phyloP scores from a whole-genome alignment of 2,888 invertebrate species.

The Flexamia atlantica region DNA sequence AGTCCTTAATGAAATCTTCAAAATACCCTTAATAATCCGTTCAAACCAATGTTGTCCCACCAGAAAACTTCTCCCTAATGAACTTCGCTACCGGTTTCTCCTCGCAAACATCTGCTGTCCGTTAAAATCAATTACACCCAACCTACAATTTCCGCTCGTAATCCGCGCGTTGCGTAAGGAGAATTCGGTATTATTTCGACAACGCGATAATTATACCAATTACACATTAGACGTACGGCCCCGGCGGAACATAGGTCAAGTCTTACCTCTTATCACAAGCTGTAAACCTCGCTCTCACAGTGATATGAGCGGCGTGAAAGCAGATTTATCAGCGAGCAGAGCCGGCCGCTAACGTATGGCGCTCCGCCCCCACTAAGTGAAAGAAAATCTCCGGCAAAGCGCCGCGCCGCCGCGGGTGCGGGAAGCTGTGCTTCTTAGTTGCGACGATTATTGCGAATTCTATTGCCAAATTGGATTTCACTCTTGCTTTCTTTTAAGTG shows the following conservation, averaged over 20 bases:
- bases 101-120: slow-evolving; percentile 14
- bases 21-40: too few relatives aligned
- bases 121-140: slow-evolving; percentile 25
- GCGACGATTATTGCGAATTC: slow-evolving; percentile 33
- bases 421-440: slow-evolving; percentile 33
- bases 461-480: slow-evolving; percentile 46
- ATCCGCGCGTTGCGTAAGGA: slow-evolving; percentile 23
- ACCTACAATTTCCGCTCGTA: slow-evolving; percentile 10
- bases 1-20: too few relatives aligned
- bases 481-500: slow-evolving; percentile 22
- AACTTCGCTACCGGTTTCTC: background rate
- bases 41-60: too few relatives aligned
- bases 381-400: background rate
- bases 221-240: slow-evolving; percentile 3
- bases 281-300: slow-evolving; percentile 24
- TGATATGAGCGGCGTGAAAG: slow-evolving; percentile 42
- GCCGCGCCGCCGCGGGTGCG: background rate
- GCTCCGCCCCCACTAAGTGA: slow-evolving; percentile 52
- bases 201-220: slow-evolving; percentile 26
- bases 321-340: slow-evolving; percentile 31
- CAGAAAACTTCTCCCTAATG: background rate
- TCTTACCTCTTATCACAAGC: slow-evolving; percentile 6
- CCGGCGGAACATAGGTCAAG: background rate
- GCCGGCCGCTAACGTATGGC: slow-evolving; percentile 14
- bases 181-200: slow-evolving; percentile 30